Conservation (phyloP, 2,113 vertebrate genomes). For the Pygoscelis antarcticus region DNA sequence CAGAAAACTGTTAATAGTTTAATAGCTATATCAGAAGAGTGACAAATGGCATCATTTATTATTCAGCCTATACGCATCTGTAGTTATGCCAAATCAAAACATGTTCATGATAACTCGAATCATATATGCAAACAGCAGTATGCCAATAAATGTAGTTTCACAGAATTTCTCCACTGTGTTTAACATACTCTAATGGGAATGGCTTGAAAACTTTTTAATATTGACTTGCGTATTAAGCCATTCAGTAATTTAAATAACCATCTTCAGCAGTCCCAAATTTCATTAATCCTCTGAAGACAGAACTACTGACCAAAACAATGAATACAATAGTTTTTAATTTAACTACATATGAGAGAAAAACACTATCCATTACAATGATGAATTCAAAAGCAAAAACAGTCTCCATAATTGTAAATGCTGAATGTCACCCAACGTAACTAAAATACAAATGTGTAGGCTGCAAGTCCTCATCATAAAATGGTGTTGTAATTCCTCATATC, state of each 20-base stretch:
- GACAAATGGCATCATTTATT: neutral
- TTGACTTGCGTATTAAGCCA: neutral
- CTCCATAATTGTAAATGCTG: neutral
- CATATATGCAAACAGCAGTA: neutral
- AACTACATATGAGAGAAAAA: neutral
- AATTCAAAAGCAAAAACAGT: neutral
- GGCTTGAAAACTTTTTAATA: neutral
- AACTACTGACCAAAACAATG: neutral
- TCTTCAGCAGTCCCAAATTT: neutral
- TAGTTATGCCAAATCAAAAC: neutral
- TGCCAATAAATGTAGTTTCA: neutral
- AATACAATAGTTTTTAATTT: neutral
- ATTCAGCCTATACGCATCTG: neutral
- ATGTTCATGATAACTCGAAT: neutral
- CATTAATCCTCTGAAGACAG: neutral
- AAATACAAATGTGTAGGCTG: neutral
- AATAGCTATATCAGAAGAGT: neutral
- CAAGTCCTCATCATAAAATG: neutral
- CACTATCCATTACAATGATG: neutral
- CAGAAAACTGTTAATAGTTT: neutral
- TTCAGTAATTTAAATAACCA: neutral
- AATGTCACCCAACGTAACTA: neutral
- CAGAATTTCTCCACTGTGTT: neutral
- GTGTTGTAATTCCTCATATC: neutral
- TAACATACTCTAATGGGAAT: neutral